A percentile compares a stretch with the other conserved stretches of the same genome.
Conservation (phyloP, 2,888 invertebrate species). For the Chaetoderma sp. region DNA sequence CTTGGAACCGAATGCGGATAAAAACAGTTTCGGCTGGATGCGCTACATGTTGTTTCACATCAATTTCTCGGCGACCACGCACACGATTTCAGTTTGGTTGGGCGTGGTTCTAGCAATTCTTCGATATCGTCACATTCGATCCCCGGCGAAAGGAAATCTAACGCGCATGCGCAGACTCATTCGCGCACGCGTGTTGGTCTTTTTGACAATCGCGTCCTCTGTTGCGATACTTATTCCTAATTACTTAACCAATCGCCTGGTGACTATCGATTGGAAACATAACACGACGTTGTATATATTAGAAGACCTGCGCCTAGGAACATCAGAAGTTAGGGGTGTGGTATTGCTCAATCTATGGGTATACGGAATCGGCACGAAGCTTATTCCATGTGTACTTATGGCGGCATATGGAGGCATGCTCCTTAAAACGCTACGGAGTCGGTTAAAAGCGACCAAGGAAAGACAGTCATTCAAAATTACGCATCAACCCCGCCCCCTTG, state of each 20-base stretch:
- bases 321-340: slow-evolving; percentile 41
- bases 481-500: not conserved
- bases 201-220: slow-evolving; percentile 86
- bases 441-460: slow-evolving; percentile 37
- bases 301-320: slow-evolving; percentile 45
- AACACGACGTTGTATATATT: slow-evolving; percentile 39
- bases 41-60: slow-evolving; percentile 79
- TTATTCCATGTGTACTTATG: slow-evolving; percentile 88
- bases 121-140: slow-evolving; percentile 79
- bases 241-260: slow-evolving; percentile 82
- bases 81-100: slow-evolving; percentile 92
- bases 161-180: slow-evolving; percentile 77
- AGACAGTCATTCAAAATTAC: slow-evolving; percentile 32
- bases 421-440: slow-evolving; percentile 49
- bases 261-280: slow-evolving; percentile 18
- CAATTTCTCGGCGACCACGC: slow-evolving; percentile 86
- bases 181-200: slow-evolving; percentile 81
- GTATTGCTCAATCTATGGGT: slow-evolving; percentile 81
- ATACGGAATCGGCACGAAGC: slow-evolving; percentile 90
- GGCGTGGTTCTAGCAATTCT: slow-evolving; percentile 92
- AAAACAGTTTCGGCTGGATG: slow-evolving; percentile 67
- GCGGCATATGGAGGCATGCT: slow-evolving; percentile 76
- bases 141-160: slow-evolving; percentile 81
- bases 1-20: slow-evolving; percentile 41
- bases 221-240: slow-evolving; percentile 86